Conservation (phyloP, 2,888 invertebrate genomes). For the Zelleria hepariella region DNA sequence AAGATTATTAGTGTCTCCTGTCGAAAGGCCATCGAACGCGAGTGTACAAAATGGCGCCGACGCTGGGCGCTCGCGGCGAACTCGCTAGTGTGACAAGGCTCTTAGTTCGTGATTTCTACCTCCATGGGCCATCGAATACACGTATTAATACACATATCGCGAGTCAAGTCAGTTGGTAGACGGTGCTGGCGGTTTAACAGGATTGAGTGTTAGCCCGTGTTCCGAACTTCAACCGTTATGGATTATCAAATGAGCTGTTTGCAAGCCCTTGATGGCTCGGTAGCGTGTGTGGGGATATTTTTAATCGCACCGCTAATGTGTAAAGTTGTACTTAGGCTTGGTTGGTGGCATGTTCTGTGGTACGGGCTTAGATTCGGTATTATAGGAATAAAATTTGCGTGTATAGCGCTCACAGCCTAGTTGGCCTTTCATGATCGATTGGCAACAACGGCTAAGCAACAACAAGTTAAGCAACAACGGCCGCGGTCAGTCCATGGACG, state of each 20-base stretch:
- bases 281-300: background rate
- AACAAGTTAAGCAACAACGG: too few species aligned
- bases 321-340: background rate
- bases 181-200: background rate
- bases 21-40: too few species aligned
- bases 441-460: too few species aligned
- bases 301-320: background rate
- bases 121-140: background rate
- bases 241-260: background rate
- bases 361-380: background rate
- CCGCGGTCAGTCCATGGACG: too few species aligned
- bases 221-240: background rate
- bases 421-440: too few species aligned
- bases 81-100: background rate
- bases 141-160: background rate
- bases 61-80: too few species aligned
- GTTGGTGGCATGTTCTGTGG: background rate
- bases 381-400: too few species aligned
- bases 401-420: too few species aligned
- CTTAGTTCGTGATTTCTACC: background rate
- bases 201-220: background rate
- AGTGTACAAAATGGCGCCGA: too few species aligned
- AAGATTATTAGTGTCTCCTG: too few species aligned
- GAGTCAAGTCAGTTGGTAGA: background rate
- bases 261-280: background rate